Percentiles rank a stretch among this genome's conserved stretches.
These are phyloP conservation scores for Melieria omissa DNA, from an alignment of 2,888 invertebrate genomes.

Conservation along the genomic window DNA sequence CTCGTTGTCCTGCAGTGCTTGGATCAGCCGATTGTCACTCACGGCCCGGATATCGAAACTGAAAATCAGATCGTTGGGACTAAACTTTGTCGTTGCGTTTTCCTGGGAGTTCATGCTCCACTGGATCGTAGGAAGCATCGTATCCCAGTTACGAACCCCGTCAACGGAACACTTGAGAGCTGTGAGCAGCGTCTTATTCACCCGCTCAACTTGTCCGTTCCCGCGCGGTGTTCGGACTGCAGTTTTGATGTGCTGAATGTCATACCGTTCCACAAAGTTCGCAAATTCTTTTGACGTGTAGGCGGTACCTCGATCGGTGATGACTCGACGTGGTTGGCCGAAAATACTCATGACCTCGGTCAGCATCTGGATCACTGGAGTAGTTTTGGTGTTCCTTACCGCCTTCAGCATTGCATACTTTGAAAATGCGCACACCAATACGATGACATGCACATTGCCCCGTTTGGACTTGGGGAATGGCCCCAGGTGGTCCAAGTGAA, in stretches of 20 bases:
- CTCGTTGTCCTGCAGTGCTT: neutral
- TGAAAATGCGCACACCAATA: slow-evolving; percentile 39
- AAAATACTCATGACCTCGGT: slow-evolving; percentile 33
- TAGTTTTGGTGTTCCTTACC: slow-evolving; percentile 38
- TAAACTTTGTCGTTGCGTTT: too few relatives aligned
- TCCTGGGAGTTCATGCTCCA: too few relatives aligned
- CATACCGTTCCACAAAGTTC: too few relatives aligned
- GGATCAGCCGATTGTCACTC: slow-evolving; percentile 12
- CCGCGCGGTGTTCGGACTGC: too few relatives aligned
- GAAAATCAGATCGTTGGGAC: neutral
- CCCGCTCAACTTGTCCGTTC: too few relatives aligned
- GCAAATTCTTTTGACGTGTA: too few relatives aligned
- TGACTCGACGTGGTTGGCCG: slow-evolving; percentile 26
- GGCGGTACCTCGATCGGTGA: too few relatives aligned
- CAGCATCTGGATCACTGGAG: slow-evolving; percentile 32
- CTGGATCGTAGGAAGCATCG: too few relatives aligned
- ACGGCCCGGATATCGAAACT: slow-evolving; percentile 21
- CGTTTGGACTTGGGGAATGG: slow-evolving; percentile 42
- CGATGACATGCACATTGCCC: slow-evolving; percentile 39
- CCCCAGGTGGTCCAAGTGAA: slow-evolving; percentile 41
- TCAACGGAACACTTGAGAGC: too few relatives aligned
- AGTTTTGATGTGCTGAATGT: too few relatives aligned
- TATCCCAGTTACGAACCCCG: too few relatives aligned
- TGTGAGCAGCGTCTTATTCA: too few relatives aligned
- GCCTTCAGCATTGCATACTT: slow-evolving; percentile 42